phyloP scores from a whole-genome alignment of 2,888 invertebrate species.

The Cheilosia soror region DNA sequence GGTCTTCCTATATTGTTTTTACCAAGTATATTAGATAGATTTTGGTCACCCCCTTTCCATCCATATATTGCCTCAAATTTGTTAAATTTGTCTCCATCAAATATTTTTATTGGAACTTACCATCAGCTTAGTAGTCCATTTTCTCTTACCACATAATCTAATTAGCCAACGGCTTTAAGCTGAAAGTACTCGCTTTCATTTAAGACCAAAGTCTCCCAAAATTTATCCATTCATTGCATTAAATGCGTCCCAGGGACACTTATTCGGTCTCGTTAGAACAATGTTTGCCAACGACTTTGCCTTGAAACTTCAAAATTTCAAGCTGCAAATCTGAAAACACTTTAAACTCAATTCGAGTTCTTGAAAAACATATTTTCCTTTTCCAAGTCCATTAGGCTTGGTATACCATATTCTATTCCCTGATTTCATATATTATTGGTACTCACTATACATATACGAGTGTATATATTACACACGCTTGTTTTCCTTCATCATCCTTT shows the following conservation, averaged over 20 bases:
- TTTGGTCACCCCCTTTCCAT: no score
- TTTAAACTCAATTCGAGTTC: slow-evolving; percentile 61
- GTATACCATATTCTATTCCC: slow-evolving; percentile 39
- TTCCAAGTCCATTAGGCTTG: slow-evolving; percentile 65
- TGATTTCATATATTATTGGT: neutral
- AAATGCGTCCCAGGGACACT: neutral
- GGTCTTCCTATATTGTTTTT: no score
- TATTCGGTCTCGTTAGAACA: neutral
- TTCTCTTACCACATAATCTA: no score
- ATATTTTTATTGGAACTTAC: no score
- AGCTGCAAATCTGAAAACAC: slow-evolving; percentile 43
- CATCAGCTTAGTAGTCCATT: no score
- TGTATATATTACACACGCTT: neutral
- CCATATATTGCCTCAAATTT: no score
- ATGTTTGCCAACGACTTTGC: slow-evolving; percentile 9
- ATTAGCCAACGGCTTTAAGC: no score
- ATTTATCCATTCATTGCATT: neutral
- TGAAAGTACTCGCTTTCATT: neutral
- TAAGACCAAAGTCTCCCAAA: neutral
- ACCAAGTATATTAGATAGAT: no score
- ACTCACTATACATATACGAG: neutral
- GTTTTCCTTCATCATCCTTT: slow-evolving; percentile 36
- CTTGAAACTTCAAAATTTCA: slow-evolving; percentile 14
- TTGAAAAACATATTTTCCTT: slow-evolving; percentile 45
- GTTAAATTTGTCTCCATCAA: no score